Evolutionary conservation across 2,888 invertebrate species (phyloP), one percentile per base, ranked within the genome.

Genomic region (Drosophila longiperda): DNA sequence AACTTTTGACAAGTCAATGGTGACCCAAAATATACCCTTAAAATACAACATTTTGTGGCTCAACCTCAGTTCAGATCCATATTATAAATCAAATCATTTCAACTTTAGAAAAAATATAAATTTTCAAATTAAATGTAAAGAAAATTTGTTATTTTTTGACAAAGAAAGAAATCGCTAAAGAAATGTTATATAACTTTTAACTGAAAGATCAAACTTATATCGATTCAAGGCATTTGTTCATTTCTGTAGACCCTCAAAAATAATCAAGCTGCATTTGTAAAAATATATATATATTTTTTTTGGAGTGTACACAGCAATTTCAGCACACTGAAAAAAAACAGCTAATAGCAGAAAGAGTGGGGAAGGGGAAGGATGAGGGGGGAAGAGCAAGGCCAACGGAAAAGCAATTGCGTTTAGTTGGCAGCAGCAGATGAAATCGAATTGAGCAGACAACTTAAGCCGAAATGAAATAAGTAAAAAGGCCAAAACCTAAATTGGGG

Each of bases 321-420:
- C 42, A 36, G 17, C 17, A 38, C 17, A 38, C 38, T 17, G 8
- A 38, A 38, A 38, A 36, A 38, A 38, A 17, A 26, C 3, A 26
- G 8, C 36, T 1, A 8, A 17, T 8, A 8, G 38, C 3, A 3
- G 17, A 8, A 3, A 2, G 8, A 38, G 17, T 1, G 38, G 17
- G n/a, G 8, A 40, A 1, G 4, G 6, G 29, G 29, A 29, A 29
- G 29, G 29, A 29, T 6, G 29, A 26, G 29, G 5, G 23, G 23
- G 66, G 1, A 12, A 6, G 34, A 38, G 38, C 38, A 55, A 50
- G 67, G 67, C 49, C 69, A 84, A 61, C 70, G 81, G 87, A 78
- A 73, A 71, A 80, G 87, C 70, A 87, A 89, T 88, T 88, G 87
- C 87, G 83, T 89, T 74, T 76, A 76, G 84, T 84, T 84, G 78